Evolutionary conservation across 2,888 invertebrate genomes (phyloP), one percentile per base, ranked within the genome.

Genomic region (Isoperla grammatica): DNA sequence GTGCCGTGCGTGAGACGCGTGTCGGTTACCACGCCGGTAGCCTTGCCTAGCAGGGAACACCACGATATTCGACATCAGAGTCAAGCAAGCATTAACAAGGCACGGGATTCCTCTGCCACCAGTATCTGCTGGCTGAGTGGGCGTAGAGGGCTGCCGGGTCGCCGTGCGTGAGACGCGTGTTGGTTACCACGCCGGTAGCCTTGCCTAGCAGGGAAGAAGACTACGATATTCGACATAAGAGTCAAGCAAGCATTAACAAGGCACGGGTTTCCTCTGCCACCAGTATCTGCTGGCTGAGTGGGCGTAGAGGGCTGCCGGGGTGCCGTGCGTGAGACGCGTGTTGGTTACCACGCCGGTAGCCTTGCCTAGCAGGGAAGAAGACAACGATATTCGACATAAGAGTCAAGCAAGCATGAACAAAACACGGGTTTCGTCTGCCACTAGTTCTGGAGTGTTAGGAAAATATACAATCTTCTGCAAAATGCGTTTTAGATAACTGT

Each of bases 331-430:
- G 66, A 90, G 82, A 50, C 89, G 76, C 0, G 88, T 86, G 61
- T 88, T 89, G 2, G 90, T 90, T 22, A 90, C 88, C 40, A 90
- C 83, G 0, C 89, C 90, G 15, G 86, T 88, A 11, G 86, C 83
- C 77, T 87, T 88, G 54, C 88, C 88, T 86, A 17, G 45, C 4
- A n/a, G 13, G 72, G 29, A 19, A 67, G 64, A 37, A 67, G 64
- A 37, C 45, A 62, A 50, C 50, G 2, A 20, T 12, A 23, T 37
- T 12, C 45, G 60, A 50, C n/a, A n/a, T n/a, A n/a, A n/a, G n/a
- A n/a, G n/a, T n/a, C n/a, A n/a, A n/a, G n/a, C n/a, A n/a, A n/a
- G n/a, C n/a, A n/a, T n/a, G n/a, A n/a, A n/a, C n/a, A n/a, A n/a
- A n/a, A n/a, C n/a, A n/a, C n/a, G n/a, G n/a, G n/a, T n/a, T n/a